These are phyloP conservation scores for Suillia variegata DNA, from an alignment of 2,888 invertebrate species.

Conservation along the genomic window DNA sequence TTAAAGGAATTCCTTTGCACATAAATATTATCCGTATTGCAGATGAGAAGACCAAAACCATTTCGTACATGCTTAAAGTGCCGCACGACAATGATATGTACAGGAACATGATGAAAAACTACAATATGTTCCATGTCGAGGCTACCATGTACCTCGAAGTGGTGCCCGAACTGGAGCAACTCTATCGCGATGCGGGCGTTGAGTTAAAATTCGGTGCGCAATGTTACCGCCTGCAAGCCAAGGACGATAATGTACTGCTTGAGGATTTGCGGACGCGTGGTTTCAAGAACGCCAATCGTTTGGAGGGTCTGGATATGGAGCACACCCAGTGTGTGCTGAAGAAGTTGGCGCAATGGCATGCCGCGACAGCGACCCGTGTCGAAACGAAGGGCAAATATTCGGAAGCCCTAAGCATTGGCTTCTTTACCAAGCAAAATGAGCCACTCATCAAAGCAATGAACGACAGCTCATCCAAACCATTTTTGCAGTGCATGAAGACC, in stretches of 20 bases:
- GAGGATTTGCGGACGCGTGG: slow-evolving; percentile 40
- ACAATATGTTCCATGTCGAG: slow-evolving; percentile 42
- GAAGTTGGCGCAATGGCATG: slow-evolving; percentile 51
- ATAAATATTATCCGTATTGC: neutral
- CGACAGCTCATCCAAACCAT: slow-evolving; percentile 16
- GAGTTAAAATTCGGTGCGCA: slow-evolving; percentile 35
- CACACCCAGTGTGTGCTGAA: slow-evolving; percentile 39
- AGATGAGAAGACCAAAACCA: slow-evolving; percentile 29
- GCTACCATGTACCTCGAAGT: slow-evolving; percentile 39
- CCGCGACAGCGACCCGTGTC: slow-evolving; percentile 39
- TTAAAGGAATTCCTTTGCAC: neutral
- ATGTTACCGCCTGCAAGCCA: slow-evolving; percentile 29
- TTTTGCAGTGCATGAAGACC: slow-evolving; percentile 26
- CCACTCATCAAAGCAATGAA: slow-evolving; percentile 18
- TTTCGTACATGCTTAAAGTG: slow-evolving; percentile 37
- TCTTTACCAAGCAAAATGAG: slow-evolving; percentile 21
- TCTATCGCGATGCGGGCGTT: slow-evolving; percentile 38
- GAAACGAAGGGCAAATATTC: slow-evolving; percentile 30
- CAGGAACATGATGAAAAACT: slow-evolving; percentile 28
- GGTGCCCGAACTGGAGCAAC: slow-evolving; percentile 44
- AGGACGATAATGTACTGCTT: slow-evolving; percentile 31
- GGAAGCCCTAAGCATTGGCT: slow-evolving; percentile 17
- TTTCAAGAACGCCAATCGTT: slow-evolving; percentile 41
- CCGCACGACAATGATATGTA: slow-evolving; percentile 28
- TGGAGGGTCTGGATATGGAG: slow-evolving; percentile 40